Base-by-base conservation (phyloP, 1,140 invertebrate species). In the Mercenaria mercenaria region DNA sequence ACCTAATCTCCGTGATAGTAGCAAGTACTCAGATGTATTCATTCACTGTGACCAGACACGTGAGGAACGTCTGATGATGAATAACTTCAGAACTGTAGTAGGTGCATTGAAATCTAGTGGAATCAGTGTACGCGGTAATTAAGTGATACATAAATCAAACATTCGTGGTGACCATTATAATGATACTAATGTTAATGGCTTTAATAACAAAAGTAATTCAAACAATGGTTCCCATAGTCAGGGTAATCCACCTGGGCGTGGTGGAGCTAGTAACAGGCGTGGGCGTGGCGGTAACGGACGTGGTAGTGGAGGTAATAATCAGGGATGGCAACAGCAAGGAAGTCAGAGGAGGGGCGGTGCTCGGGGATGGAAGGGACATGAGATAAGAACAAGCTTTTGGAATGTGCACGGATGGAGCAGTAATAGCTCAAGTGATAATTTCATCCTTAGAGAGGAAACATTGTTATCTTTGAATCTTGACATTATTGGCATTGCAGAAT, bases 401-500 rank as follows among this genome's bases (percentile, higher is more conserved):
- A n/a, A n/a, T n/a, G n/a, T n/a, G n/a, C n/a, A n/a, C n/a, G n/a
- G n/a, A n/a, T n/a, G n/a, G n/a, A n/a, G n/a, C n/a, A n/a, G n/a
- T n/a, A n/a, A n/a, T n/a, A n/a, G n/a, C n/a, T n/a, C n/a, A n/a
- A n/a, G n/a, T n/a, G n/a, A n/a, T n/a, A n/a, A n/a, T n/a, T n/a
- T n/a, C n/a, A n/a, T n/a, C n/a, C n/a, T n/a, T n/a, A n/a, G n/a
- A n/a, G n/a, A n/a, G n/a, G n/a, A n/a, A n/a, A n/a, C n/a, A n/a
- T n/a, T n/a, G n/a, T n/a, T n/a, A n/a, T n/a, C n/a, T 52, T 88
- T 56, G 3, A 41, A 85, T 67, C 79, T 79, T 85, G 74, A 90
- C 77, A 90, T 90, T 90, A 43, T 90, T 47, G 83, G 89, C 41
- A 32, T 90, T 74, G 43, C 64, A n/a, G n/a, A n/a, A n/a, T n/a